Conservation (phyloP, 2,888 invertebrate genomes). For the Latrodectus elegans region DNA sequence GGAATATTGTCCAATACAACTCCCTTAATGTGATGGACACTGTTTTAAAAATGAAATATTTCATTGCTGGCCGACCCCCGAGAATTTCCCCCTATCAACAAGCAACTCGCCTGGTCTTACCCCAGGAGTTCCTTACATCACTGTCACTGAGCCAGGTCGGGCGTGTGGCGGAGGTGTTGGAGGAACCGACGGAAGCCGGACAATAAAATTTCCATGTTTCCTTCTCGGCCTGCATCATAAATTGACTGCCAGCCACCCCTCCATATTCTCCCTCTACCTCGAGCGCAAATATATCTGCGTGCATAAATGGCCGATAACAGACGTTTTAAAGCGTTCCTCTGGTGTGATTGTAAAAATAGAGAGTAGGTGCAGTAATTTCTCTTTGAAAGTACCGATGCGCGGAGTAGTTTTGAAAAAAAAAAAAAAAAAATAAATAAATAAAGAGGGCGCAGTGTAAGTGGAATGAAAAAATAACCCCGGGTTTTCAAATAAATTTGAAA, state of each 20-base stretch:
- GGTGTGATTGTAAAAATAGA: conserved; percentile 43
- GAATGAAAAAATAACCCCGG: conserved; percentile 12
- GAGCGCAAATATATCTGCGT: neutral
- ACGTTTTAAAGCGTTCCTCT: conserved; percentile 38
- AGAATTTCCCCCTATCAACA: neutral
- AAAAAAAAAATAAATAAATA: no score
- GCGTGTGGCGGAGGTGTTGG: no score
- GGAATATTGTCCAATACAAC: no score
- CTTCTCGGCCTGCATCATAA: conserved; percentile 17
- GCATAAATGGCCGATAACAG: conserved; percentile 53
- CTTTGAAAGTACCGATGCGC: conserved; percentile 27
- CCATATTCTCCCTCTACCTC: neutral
- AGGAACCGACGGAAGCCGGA: conserved; percentile 13
- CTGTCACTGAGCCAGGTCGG: neutral
- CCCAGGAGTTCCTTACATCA: conserved; percentile 7
- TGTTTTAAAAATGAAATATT: no score
- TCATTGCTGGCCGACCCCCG: neutral
- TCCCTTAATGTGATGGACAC: no score
- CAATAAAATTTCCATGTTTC: conserved; percentile 40
- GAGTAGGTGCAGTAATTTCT: conserved; percentile 23
- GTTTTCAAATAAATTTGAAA: conserved; percentile 15
- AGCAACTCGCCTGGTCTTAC: neutral
- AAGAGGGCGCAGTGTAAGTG: neutral
- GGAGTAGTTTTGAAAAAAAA: neutral
- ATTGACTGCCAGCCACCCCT: neutral